phyloP scores from a whole-genome alignment of 2,113 vertebrate species.

The Sphyrna mokarran region DNA sequence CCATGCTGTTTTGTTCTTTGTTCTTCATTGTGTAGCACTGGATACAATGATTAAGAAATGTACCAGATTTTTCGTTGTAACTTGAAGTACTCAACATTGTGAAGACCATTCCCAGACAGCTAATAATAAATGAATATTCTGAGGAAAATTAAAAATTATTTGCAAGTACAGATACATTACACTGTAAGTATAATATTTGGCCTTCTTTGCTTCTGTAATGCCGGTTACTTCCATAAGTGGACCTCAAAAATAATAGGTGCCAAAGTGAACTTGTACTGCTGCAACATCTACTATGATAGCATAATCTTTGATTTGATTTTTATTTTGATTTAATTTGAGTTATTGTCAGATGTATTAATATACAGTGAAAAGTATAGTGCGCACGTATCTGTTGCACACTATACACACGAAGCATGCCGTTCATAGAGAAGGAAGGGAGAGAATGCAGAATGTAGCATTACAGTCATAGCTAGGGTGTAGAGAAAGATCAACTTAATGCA shows the following conservation, averaged over 20 bases:
- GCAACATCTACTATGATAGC: neutral
- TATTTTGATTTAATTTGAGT: too few species aligned
- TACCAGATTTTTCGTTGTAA: neutral
- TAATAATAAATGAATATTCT: neutral
- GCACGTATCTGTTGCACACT: too few species aligned
- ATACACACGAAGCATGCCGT: too few species aligned
- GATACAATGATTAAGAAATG: neutral
- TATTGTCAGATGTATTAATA: too few species aligned
- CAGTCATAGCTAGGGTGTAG: too few species aligned
- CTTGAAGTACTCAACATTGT: neutral
- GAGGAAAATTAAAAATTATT: neutral
- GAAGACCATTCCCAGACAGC: neutral
- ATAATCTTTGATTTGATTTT: too few species aligned
- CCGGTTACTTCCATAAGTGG: neutral
- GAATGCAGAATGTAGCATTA: too few species aligned
- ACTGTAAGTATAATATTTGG: neutral
- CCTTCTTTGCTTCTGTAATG: neutral
- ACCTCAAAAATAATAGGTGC: neutral
- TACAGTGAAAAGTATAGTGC: too few species aligned
- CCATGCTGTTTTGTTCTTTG: too few species aligned
- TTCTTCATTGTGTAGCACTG: neutral
- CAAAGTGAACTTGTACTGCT: neutral
- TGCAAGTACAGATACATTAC: neutral
- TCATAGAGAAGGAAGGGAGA: too few species aligned
- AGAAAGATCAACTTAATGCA: too few species aligned